Conservation (phyloP, 1,140 invertebrate species). For the Chrysomallon squamiferum region DNA sequence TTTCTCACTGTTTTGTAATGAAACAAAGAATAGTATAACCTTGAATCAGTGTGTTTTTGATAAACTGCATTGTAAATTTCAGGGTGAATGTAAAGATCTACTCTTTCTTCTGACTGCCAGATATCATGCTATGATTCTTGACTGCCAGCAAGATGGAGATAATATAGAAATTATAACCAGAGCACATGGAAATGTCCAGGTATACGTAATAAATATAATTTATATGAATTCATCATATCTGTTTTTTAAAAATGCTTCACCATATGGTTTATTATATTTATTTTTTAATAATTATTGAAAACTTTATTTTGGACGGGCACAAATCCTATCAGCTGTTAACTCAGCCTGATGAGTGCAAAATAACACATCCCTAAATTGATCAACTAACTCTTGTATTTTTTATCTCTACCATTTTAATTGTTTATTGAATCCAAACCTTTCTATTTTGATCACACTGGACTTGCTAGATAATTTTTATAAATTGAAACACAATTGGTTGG, state of each 20-base stretch:
- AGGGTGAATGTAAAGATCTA: conserved; percentile 93
- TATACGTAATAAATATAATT: conserved; percentile 16
- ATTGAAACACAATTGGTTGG: too few relatives aligned
- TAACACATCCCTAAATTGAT: too few relatives aligned
- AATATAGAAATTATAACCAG: conserved; percentile 92
- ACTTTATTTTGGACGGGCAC: conserved; percentile 55
- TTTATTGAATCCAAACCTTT: too few relatives aligned
- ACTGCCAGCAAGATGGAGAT: conserved; percentile 76
- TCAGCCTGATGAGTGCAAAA: too few relatives aligned
- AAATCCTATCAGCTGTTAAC: neutral
- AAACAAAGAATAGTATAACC: too few relatives aligned
- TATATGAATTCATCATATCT: neutral
- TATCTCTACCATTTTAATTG: too few relatives aligned
- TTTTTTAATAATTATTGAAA: neutral
- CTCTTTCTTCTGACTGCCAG: conserved; percentile 90
- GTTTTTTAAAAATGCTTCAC: neutral
- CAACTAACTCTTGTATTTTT: too few relatives aligned
- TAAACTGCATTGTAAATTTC: too few relatives aligned
- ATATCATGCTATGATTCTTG: conserved; percentile 97
- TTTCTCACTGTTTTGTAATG: too few relatives aligned
- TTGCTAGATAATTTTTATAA: too few relatives aligned
- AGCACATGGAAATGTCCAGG: conserved; percentile 91
- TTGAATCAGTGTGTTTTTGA: too few relatives aligned
- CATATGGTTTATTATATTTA: neutral
- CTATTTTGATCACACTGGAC: too few relatives aligned